phyloP scores from a whole-genome alignment of 2,888 invertebrate genomes.

The Cyclophora albipunctata region DNA sequence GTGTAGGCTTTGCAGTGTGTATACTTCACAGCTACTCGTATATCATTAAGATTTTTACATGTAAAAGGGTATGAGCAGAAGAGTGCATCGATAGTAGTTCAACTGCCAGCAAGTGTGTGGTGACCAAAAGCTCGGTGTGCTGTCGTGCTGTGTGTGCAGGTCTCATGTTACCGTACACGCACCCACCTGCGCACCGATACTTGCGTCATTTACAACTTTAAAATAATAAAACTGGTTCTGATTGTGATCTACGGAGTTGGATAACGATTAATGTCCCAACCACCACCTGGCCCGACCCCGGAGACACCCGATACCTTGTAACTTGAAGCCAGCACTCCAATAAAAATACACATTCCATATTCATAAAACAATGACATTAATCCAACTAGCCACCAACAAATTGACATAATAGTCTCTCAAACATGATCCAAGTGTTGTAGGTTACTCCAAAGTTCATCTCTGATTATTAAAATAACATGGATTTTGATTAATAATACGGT shows the following conservation, averaged over 20 bases:
- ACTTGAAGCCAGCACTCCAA: conserved; percentile 31
- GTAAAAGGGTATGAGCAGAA: no score
- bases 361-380: conserved; percentile 41
- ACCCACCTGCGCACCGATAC: conserved; percentile 64
- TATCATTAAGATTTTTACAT: no score
- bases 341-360: conserved; percentile 40
- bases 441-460: conserved; percentile 4
- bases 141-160: conserved; percentile 29
- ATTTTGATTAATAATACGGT: no score
- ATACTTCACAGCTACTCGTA: no score
- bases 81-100: no score
- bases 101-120: no score
- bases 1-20: no score
- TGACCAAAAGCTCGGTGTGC: no score
- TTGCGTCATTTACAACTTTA: conserved; percentile 74
- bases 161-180: conserved; percentile 50
- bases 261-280: conserved; percentile 62
- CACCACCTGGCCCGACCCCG: conserved; percentile 48
- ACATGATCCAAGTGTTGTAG: conserved; percentile 15
- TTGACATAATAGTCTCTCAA: conserved; percentile 30
- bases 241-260: conserved; percentile 70
- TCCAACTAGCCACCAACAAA: conserved; percentile 28
- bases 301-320: conserved; percentile 36
- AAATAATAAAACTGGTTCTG: conserved; percentile 73
- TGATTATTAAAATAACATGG: background rate